Conservation (phyloP, 1,140 invertebrate genomes). For the Drosophila orosa region DNA sequence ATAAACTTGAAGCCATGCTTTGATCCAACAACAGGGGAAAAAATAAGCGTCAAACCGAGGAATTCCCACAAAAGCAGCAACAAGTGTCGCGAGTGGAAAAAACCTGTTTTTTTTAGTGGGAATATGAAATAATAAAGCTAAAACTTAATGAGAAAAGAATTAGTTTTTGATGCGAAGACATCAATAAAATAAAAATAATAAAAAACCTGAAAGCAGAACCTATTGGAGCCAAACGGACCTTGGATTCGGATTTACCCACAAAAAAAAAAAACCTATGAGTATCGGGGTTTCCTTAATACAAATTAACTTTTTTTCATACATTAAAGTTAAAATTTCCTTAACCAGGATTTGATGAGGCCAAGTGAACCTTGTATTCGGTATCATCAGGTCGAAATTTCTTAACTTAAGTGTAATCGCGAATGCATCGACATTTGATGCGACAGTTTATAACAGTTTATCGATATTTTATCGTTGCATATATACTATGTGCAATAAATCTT, state of each 20-base stretch:
- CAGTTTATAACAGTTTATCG: no score
- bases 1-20: constrained; percentile 42
- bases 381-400: no score
- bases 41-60: constrained; percentile 3
- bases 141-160: not conserved
- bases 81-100: constrained; percentile 18
- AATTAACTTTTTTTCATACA: no score
- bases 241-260: not conserved
- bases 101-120: constrained; percentile 36
- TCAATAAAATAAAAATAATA: not conserved
- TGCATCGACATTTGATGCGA: no score
- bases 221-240: not conserved
- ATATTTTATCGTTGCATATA: no score
- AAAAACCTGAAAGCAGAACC: no score
- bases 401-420: no score
- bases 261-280: not conserved
- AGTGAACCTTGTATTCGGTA: no score
- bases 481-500: no score
- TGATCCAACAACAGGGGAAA: constrained; percentile 27
- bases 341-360: no score
- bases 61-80: constrained; percentile 27
- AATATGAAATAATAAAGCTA: not conserved
- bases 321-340: no score
- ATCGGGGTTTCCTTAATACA: not conserved
- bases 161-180: not conserved